phyloP scores from a whole-genome alignment of 2,113 vertebrate genomes.

The Lophura nycthemera region DNA sequence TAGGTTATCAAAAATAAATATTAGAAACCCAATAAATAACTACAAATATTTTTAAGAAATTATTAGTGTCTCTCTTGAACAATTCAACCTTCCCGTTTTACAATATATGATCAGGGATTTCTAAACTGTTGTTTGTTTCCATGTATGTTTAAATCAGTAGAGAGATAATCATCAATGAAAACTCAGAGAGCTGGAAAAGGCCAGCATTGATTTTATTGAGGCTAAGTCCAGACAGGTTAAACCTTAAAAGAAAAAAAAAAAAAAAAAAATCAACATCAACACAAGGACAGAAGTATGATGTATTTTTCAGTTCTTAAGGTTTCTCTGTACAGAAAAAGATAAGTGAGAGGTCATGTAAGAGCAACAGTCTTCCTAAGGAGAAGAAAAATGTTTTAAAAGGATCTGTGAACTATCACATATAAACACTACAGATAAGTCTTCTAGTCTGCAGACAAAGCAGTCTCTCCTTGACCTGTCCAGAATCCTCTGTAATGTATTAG shows the following conservation, averaged over 20 bases:
- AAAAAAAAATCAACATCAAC: not conserved
- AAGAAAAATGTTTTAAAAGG: not conserved
- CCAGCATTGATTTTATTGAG: not conserved
- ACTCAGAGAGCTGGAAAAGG: not conserved
- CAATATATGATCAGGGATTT: not conserved
- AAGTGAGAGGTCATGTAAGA: not conserved
- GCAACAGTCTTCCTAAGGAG: not conserved
- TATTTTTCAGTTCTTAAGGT: not conserved
- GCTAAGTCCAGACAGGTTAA: not conserved
- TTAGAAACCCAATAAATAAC: not conserved
- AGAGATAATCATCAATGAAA: not conserved
- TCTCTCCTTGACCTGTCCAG: not conserved
- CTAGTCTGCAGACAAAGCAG: not conserved
- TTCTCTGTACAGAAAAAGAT: not conserved
- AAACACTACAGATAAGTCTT: not conserved
- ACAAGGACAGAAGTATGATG: not conserved
- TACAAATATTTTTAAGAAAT: not conserved
- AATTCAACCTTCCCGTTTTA: not conserved
- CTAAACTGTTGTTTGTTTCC: not conserved
- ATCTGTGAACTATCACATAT: not conserved
- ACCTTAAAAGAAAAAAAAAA: not conserved
- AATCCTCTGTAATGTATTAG: not conserved
- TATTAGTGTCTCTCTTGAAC: not conserved
- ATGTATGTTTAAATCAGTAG: not conserved
- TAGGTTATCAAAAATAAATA: not conserved